Percentiles rank a stretch among this genome's conserved stretches.
phyloP scores from a whole-genome alignment of 1,140 invertebrate species.

The Mya arenaria region DNA sequence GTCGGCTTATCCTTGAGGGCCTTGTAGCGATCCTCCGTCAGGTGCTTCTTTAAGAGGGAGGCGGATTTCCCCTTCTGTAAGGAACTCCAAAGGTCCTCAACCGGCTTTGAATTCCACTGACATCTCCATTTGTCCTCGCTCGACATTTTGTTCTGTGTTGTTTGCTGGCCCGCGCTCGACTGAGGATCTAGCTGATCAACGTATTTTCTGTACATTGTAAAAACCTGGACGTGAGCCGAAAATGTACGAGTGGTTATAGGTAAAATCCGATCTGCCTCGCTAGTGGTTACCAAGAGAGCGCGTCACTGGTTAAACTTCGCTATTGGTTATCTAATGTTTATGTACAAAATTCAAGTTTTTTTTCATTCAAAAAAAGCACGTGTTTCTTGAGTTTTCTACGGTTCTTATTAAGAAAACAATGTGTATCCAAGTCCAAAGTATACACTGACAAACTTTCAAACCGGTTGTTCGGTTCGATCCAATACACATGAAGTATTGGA shows the following conservation, averaged over 20 bases:
- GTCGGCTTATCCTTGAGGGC: slow-evolving; percentile 42
- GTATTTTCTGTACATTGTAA: slow-evolving; percentile 57
- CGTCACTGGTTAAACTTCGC: too few relatives aligned
- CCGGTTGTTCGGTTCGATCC: too few relatives aligned
- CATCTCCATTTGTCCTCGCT: slow-evolving; percentile 26
- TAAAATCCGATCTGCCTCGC: slow-evolving; percentile 20
- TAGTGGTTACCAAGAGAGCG: slow-evolving; percentile 46
- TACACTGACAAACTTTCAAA: too few relatives aligned
- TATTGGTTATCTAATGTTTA: too few relatives aligned
- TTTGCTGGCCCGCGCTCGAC: background rate
- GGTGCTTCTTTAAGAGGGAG: slow-evolving; percentile 47
- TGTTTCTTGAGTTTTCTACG: too few relatives aligned
- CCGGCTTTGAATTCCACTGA: slow-evolving; percentile 32
- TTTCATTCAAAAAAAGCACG: too few relatives aligned
- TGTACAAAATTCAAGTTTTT: too few relatives aligned
- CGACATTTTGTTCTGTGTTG: slow-evolving; percentile 7
- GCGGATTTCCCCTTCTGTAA: slow-evolving; percentile 27
- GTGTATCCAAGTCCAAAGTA: too few relatives aligned
- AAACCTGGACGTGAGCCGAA: slow-evolving; percentile 48
- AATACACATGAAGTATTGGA: too few relatives aligned
- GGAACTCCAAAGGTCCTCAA: slow-evolving; percentile 14
- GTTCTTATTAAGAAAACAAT: too few relatives aligned
- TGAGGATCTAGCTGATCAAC: slow-evolving; percentile 19
- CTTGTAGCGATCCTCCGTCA: slow-evolving; percentile 25
- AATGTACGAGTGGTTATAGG: too few relatives aligned